Conservation (phyloP, 2,113 vertebrate genomes). For the Otis tarda region DNA sequence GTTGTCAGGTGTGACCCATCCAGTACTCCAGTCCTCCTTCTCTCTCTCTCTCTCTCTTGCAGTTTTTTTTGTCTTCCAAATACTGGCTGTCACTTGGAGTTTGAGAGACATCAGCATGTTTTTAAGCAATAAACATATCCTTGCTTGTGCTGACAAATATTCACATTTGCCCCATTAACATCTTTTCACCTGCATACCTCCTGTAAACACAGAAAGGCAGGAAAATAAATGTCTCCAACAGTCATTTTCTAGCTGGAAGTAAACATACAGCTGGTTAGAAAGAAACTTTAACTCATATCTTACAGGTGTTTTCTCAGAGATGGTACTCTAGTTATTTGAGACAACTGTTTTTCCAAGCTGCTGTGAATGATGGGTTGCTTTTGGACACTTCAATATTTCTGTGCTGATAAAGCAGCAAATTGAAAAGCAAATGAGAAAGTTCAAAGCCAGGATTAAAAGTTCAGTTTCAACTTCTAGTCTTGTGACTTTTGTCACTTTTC, state of each 20-base stretch:
- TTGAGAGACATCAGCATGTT: not conserved
- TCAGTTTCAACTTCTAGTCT: conserved; percentile 53
- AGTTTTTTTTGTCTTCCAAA: not conserved
- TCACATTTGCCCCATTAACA: not conserved
- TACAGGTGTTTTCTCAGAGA: not conserved
- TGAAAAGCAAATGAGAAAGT: conserved; percentile 32
- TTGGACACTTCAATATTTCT: not conserved
- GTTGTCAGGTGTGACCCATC: not conserved
- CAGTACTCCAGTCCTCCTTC: not conserved
- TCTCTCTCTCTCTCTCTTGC: not conserved
- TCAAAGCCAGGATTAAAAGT: conserved; percentile 44
- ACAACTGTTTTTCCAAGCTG: conserved; percentile 31
- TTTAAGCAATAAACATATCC: not conserved
- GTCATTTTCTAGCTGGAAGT: not conserved
- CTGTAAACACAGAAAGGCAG: not conserved
- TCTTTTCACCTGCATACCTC: not conserved
- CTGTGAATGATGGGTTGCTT: not conserved
- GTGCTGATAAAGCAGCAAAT: conserved; percentile 32
- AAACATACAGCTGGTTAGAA: not conserved
- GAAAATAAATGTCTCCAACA: not conserved
- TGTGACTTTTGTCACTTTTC: conserved; percentile 51
- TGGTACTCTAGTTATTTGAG: conserved; percentile 2
- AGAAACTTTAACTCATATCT: not conserved
- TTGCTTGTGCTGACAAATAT: not conserved
- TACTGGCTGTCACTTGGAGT: not conserved